A percentile compares a stretch with the other conserved stretches of the same genome.
Conservation (phyloP, 2,888 invertebrate species). For the Plemyria rubiginata region DNA sequence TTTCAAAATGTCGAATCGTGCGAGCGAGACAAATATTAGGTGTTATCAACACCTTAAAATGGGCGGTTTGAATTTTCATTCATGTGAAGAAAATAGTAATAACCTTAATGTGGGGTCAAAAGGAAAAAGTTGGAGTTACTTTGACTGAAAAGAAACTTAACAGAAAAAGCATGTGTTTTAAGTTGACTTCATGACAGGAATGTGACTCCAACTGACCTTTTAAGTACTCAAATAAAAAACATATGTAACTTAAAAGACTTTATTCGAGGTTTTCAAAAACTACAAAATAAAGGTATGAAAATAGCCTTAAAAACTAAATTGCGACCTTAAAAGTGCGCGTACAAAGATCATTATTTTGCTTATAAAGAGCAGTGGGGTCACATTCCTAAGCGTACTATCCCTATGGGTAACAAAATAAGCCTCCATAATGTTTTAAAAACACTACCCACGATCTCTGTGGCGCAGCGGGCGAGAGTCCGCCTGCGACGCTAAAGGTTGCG, state of each 20-base stretch:
- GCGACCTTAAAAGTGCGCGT: slow-evolving; percentile 1
- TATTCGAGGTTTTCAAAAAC: slow-evolving; percentile 37
- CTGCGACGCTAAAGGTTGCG: too few species aligned
- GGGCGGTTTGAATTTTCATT: too few species aligned
- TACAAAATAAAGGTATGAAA: slow-evolving; percentile 14
- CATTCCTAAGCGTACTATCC: slow-evolving; percentile 30
- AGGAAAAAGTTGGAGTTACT: slow-evolving; percentile 36
- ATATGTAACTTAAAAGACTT: slow-evolving; percentile 35
- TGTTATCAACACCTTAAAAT: too few species aligned
- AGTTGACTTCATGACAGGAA: slow-evolving; percentile 30
- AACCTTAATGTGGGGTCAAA: background rate
- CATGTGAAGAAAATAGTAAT: background rate
- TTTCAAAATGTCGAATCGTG: too few species aligned
- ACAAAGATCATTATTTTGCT: slow-evolving; percentile 24
- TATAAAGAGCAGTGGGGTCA: slow-evolving; percentile 36
- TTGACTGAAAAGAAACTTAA: background rate
- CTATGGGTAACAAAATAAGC: slow-evolving; percentile 3
- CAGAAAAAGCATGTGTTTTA: background rate
- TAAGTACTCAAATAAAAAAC: slow-evolving; percentile 42
- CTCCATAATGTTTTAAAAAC: background rate
- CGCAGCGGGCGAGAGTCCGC: too few species aligned
- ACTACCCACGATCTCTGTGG: background rate
- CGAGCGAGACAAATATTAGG: too few species aligned
- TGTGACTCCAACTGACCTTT: slow-evolving; percentile 56
- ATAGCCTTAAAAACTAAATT: slow-evolving; percentile 25